Evolutionary conservation across 1,140 invertebrate genomes (phyloP), one percentile per base, ranked within the genome.

Genomic region (Drosophila nigrodunni): DNA sequence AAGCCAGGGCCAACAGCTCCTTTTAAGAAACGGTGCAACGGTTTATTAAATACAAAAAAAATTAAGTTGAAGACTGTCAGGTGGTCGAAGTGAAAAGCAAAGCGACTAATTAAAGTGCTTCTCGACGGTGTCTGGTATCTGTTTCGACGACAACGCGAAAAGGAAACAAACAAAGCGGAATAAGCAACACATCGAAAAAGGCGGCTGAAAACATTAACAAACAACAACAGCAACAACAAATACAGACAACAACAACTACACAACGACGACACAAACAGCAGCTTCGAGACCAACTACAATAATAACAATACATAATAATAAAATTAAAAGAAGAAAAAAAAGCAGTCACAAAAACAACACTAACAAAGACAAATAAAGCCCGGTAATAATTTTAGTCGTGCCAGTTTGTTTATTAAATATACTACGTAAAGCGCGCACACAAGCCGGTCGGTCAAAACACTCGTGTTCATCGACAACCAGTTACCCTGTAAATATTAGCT

Each of bases 351-450:
- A 65, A 47, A 75, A 61, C 25, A 69, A 69, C 43, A 69, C 55
- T 25, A 61, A 58, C 60, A 72, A 65, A 35, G 54, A 60, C 59
- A 71, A 71, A 75, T 75, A 82, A 71, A 77, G 72, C 65, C 82
- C 73, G 83, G 83, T 80, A 80, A 83, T 88, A 76, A 82, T 67
- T 88, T 87, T 75, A 89, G 80, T 88, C 82, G 79, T 87, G 79
- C 77, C 85, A 80, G 85, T 89, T 83, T 89, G 85, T 88, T 88
- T 83, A 83, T 80, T 83, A 80, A 75, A 77, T 69, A 86, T 78
- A 83, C 66, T 74, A 80, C 55, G 47, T 70, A 74, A 69, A 68
- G 21, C 73, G 79, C 18, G 65, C n/a, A 49, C 65, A 47, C 30
- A 57, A 7, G 15, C 21, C 61, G 61, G 15, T 52, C 39, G 50